phyloP scores from a whole-genome alignment of 1,140 invertebrate species.

The Samia ricini region DNA sequence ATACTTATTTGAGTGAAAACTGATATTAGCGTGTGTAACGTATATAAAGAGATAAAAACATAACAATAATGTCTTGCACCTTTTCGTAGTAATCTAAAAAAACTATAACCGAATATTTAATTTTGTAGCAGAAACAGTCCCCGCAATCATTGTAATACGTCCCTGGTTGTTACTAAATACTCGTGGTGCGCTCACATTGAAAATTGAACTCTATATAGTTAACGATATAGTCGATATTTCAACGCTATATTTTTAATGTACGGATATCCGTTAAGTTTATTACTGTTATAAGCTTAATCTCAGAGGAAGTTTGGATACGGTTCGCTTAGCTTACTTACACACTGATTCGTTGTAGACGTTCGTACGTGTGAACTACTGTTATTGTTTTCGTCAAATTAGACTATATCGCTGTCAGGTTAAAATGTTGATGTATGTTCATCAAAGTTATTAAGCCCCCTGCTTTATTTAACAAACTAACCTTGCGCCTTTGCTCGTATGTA shows the following conservation, averaged over 20 bases:
- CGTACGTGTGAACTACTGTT: slow-evolving; percentile 7
- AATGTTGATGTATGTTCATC: too few relatives aligned
- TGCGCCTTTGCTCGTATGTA: too few relatives aligned
- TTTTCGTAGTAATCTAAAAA: too few relatives aligned
- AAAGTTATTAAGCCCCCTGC: too few relatives aligned
- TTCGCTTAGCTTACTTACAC: not conserved
- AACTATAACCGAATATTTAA: too few relatives aligned
- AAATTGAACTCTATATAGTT: not conserved
- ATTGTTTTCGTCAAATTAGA: slow-evolving; percentile 5
- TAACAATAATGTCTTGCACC: too few relatives aligned
- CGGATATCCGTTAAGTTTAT: slow-evolving; percentile 12
- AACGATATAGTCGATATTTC: not conserved
- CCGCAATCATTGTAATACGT: not conserved
- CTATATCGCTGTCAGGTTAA: not conserved
- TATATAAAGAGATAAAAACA: too few relatives aligned
- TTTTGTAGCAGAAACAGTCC: too few relatives aligned
- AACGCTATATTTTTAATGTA: not conserved
- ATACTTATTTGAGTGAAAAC: not conserved
- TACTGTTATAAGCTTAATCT: slow-evolving; percentile 11
- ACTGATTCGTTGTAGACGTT: slow-evolving; percentile 3
- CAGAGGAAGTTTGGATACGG: slow-evolving; percentile 9
- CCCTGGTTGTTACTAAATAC: not conserved
- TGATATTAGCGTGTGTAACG: not conserved
- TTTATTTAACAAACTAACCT: too few relatives aligned
- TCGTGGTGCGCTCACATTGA: not conserved